These are phyloP conservation scores for Anoplopoma fimbria DNA, from an alignment of 2,113 vertebrate genomes.

Conservation along the genomic window DNA sequence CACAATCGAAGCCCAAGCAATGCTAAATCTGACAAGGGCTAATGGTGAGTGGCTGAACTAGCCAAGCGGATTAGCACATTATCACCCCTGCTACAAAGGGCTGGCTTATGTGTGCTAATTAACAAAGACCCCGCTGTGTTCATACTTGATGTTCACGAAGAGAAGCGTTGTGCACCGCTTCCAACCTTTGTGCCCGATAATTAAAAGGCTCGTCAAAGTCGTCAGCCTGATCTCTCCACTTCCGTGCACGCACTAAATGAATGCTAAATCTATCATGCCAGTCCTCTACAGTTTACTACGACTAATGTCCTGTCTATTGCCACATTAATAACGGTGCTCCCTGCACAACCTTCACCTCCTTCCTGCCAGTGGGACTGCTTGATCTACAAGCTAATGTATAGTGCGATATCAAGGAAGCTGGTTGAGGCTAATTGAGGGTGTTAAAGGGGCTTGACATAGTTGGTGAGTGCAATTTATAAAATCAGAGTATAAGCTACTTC, in stretches of 20 bases:
- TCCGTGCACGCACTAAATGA: conserved; percentile 66
- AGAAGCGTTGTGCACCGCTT: conserved; percentile 43
- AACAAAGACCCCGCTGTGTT: conserved; percentile 71
- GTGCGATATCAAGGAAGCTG: conserved; percentile 38
- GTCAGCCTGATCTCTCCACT: conserved; percentile 70
- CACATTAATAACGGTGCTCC: conserved; percentile 67
- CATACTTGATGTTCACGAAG: conserved; percentile 64
- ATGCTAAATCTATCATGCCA: conserved; percentile 65
- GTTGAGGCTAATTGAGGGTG: conserved; percentile 62
- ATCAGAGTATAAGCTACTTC: conserved; percentile 30
- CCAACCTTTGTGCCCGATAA: conserved; percentile 75
- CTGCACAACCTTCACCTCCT: conserved; percentile 55
- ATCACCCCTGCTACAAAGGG: conserved; percentile 71
- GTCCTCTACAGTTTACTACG: conserved; percentile 48
- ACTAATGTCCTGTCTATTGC: conserved; percentile 66
- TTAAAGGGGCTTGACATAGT: conserved; percentile 45
- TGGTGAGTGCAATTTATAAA: conserved; percentile 50
- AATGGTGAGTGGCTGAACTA: conserved; percentile 68
- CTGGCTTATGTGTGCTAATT: conserved; percentile 70
- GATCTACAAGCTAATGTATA: conserved; percentile 61
- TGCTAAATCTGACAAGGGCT: conserved; percentile 62
- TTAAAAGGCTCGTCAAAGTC: conserved; percentile 72
- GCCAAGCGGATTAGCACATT: conserved; percentile 71
- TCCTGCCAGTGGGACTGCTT: conserved; percentile 28
- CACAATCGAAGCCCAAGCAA: conserved; percentile 42